Evolutionary conservation across 1,140 invertebrate genomes (phyloP).

Genomic region (Drosophila sucinea): DNA sequence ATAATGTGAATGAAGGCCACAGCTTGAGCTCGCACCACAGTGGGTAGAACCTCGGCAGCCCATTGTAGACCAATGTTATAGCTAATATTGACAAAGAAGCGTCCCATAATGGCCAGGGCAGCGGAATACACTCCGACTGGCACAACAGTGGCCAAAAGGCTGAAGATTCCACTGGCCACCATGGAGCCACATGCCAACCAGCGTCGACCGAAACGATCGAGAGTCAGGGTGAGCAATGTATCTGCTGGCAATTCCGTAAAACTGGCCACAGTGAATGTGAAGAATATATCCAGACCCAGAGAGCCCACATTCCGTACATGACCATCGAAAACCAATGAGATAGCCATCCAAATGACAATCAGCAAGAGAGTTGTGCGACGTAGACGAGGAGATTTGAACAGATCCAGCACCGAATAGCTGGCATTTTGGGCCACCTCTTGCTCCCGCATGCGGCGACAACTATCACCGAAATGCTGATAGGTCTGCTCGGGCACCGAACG

Average conservation of each 20-base stretch:
- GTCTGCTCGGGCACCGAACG: conserved; percentile 89
- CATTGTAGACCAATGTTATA: conserved; percentile 95
- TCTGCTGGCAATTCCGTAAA: conserved; percentile 90
- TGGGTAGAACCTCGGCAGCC: conserved; percentile 93
- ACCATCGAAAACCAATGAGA: conserved; percentile 93
- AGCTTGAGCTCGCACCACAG: conserved; percentile 92
- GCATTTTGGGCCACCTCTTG: conserved; percentile 88
- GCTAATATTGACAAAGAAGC: conserved; percentile 93
- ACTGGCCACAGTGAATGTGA: conserved; percentile 92
- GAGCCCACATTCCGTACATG: conserved; percentile 93
- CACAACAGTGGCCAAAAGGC: conserved; percentile 89
- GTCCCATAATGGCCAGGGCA: conserved; percentile 89
- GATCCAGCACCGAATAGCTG: conserved; percentile 90
- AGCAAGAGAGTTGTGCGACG: conserved; percentile 89
- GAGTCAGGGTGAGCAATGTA: conserved; percentile 89
- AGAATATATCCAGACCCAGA: conserved; percentile 90
- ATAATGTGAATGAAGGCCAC: conserved; percentile 93
- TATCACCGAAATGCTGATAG: conserved; percentile 87
- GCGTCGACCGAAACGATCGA: conserved; percentile 92
- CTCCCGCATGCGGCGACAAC: conserved; percentile 83
- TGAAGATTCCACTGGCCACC: conserved; percentile 91
- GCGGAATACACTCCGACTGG: conserved; percentile 89
- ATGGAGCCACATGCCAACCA: conserved; percentile 93
- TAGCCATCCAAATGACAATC: conserved; percentile 93
- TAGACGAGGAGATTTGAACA: conserved; percentile 89